Percentiles rank a stretch among this genome's conserved stretches.
Evolutionary conservation across 1,140 invertebrate species (phyloP).

Genomic region (Drosophila eugracilis): DNA sequence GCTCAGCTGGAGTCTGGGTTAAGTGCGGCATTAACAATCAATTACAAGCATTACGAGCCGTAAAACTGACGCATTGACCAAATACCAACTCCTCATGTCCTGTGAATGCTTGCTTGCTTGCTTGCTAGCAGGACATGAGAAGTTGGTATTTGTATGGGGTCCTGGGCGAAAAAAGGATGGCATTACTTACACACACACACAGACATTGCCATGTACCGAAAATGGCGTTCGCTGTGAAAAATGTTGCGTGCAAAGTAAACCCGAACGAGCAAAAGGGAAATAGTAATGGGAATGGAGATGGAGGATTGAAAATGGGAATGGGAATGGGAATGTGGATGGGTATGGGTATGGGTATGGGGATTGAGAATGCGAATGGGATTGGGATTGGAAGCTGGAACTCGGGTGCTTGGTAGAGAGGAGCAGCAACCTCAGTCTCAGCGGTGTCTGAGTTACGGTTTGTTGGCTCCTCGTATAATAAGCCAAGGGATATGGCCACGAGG

Average conservation of each 20-base stretch:
- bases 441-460: slow-evolving; percentile 54
- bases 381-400: background rate
- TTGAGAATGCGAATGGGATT: background rate
- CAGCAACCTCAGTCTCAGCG: slow-evolving; percentile 31
- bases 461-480: slow-evolving; percentile 50
- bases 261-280: slow-evolving; percentile 11
- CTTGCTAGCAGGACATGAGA: background rate
- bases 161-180: background rate
- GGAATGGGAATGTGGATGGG: background rate
- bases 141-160: background rate
- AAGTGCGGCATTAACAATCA: slow-evolving; percentile 74
- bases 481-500: slow-evolving; percentile 28
- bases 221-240: slow-evolving; percentile 45
- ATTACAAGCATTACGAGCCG: slow-evolving; percentile 75
- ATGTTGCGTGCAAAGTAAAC: slow-evolving; percentile 60
- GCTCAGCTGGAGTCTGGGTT: slow-evolving; percentile 65
- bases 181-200: slow-evolving; percentile 28
- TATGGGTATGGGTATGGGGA: background rate
- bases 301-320: background rate
- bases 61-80: slow-evolving; percentile 73
- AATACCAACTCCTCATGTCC: slow-evolving; percentile 50
- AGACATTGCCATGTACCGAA: background rate
- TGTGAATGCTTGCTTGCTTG: background rate
- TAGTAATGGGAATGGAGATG: background rate
- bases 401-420: background rate